Base-by-base conservation (phyloP, 2,888 invertebrate species). In the Argyra leucocephala region DNA sequence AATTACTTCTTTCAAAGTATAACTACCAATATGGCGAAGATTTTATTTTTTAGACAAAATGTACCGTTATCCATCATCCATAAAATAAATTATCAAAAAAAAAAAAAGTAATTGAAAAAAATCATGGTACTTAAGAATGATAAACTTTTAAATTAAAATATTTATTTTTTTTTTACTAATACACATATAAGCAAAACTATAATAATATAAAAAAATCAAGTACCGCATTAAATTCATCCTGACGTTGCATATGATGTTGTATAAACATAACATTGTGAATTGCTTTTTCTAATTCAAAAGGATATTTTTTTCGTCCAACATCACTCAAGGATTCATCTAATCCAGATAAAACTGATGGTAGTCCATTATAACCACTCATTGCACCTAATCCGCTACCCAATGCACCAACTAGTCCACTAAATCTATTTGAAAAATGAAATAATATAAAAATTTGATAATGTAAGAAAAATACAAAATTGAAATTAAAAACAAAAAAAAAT, bases 251-350 rank as follows among this genome's bases (percentile, higher is more conserved):
- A 75, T 95, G 95, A 76, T 94, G 93, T 73, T 95, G 94, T 71
- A 96, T 95, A 76, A 95, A 96, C 89, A 93, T 93, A 64, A 95
- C 93, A 78, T 95, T 95, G 76, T 93, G 93, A 70, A 96, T 90
- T 62, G 95, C 94, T 76, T 94, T 93, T 76, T 95, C 94, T 73
- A 95, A 82, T 77, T 95, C 94, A 75, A 93, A 93, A 0, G 94
- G 94, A 78, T 93, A 93, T 77, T 93, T 93, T 80, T 91, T 93
- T 68, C 89, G 83, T 21, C 86, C 89, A 22, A 91, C 88, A 73
- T 92, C 92, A 71, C 89, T 89, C 70, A 89, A 78, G 23, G 91
- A 91, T 75, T 92, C 92, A 71, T 92, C 91, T 23, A 92, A 81
- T 4, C 90, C 91, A 6, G 90, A 90, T 83, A 91, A 88, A 21